Conservation (phyloP, 1,140 invertebrate genomes). For the Cotesia vestalis region DNA sequence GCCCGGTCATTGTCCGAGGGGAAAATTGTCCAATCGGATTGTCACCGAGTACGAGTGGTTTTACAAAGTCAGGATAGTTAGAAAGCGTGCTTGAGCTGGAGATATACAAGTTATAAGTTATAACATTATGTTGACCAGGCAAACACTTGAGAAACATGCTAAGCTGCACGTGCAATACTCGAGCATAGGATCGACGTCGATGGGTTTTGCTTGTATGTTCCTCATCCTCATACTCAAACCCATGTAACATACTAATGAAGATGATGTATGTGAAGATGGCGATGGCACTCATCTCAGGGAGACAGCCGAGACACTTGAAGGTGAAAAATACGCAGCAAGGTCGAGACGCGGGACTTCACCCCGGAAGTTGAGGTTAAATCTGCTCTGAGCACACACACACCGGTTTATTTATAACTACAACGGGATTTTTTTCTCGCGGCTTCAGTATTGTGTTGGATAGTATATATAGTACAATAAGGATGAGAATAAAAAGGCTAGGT, state of each 20-base stretch:
- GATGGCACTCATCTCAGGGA: too few relatives aligned
- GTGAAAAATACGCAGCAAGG: slow-evolving; percentile 17
- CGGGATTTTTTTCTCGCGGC: background rate
- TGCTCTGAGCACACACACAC: background rate
- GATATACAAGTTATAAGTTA: slow-evolving; percentile 28
- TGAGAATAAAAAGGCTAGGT: background rate
- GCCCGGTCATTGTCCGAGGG: background rate
- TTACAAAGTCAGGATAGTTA: background rate
- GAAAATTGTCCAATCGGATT: background rate
- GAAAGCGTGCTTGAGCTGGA: slow-evolving; percentile 17
- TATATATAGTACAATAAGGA: too few relatives aligned
- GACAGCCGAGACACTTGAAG: slow-evolving; percentile 7
- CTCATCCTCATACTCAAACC: background rate
- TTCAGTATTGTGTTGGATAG: too few relatives aligned
- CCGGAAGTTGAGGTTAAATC: slow-evolving; percentile 8
- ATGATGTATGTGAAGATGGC: too few relatives aligned
- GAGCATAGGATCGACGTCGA: too few relatives aligned
- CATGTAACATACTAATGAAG: too few relatives aligned
- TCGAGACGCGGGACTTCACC: background rate
- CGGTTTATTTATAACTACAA: slow-evolving; percentile 22
- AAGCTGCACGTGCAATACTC: background rate
- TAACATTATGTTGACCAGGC: slow-evolving; percentile 22
- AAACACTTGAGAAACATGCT: slow-evolving; percentile 25
- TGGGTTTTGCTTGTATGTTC: background rate
- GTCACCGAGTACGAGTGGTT: background rate